A percentile compares a stretch with the other conserved stretches of the same genome.
These are phyloP conservation scores for Agapornis roseicollis DNA, from an alignment of 2,113 vertebrate genomes.

Conservation along the genomic window DNA sequence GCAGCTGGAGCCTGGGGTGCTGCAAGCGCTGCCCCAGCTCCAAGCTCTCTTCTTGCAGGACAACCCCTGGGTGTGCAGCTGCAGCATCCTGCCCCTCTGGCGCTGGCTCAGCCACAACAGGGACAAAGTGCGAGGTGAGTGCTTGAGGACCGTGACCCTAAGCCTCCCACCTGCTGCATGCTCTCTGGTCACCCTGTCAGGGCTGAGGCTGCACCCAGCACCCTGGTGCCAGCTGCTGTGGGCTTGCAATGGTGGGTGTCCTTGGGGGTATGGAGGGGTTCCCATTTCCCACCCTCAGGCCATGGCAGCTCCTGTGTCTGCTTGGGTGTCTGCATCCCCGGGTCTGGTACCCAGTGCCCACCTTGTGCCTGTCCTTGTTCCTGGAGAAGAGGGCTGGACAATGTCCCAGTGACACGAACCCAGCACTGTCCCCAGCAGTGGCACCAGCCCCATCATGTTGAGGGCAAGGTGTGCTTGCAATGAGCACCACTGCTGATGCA, in stretches of 20 bases:
- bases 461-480: background rate
- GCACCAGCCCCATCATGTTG: background rate
- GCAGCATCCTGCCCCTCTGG: slow-evolving; percentile 72
- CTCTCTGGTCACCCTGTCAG: fast-evolving
- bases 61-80: slow-evolving; percentile 78
- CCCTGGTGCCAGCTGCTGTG: background rate
- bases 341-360: background rate
- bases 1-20: slow-evolving; percentile 30
- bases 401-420: too few relatives aligned
- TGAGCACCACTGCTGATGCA: fast-evolving
- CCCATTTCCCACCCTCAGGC: background rate
- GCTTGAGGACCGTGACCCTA: background rate
- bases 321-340: background rate
- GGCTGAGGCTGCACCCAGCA: background rate
- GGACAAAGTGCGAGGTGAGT: slow-evolving; percentile 69
- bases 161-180: fast-evolving
- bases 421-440: background rate
- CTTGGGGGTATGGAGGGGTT: fast-evolving
- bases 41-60: slow-evolving; percentile 54
- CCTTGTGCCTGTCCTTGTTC: background rate
- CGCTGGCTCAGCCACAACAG: slow-evolving; percentile 69
- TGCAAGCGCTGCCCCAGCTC: slow-evolving; percentile 50
- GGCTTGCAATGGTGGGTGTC: fast-evolving
- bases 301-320: background rate
- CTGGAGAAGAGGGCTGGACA: background rate